phyloP scores from a whole-genome alignment of 1,140 invertebrate genomes.

The Anastrepha ludens region DNA sequence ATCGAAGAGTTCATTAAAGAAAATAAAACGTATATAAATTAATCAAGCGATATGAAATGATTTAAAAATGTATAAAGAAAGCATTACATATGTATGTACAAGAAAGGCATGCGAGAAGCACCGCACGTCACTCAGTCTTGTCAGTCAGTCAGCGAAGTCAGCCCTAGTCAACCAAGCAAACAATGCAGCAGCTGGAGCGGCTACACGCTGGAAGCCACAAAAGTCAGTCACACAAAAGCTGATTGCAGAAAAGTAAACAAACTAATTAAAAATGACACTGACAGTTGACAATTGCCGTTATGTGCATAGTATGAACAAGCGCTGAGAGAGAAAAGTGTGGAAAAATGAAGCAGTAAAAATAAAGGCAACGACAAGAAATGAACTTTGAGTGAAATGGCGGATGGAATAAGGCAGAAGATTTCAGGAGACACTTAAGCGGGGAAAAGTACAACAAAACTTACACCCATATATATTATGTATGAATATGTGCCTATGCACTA shows the following conservation, averaged over 20 bases:
- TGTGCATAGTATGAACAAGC: background rate
- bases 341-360: no score
- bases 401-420: no score
- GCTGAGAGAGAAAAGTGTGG: background rate
- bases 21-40: background rate
- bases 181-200: background rate
- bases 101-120: background rate
- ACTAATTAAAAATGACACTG: constrained; percentile 53
- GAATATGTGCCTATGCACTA: no score
- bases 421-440: background rate
- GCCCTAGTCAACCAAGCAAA: constrained; percentile 13
- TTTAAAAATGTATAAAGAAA: background rate
- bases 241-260: constrained; percentile 48
- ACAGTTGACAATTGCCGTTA: constrained; percentile 49
- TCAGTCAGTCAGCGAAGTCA: background rate
- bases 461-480: no score
- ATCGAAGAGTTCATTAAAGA: background rate
- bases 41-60: background rate
- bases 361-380: background rate
- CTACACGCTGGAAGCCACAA: background rate
- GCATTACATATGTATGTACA: background rate
- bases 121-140: background rate
- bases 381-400: background rate
- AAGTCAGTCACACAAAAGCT: background rate
- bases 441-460: no score